Percentiles rank a stretch among this genome's conserved stretches.
These are phyloP conservation scores for Cynopterus sphinx DNA, from an alignment of 2,797 vertebrate genomes.

Conservation along the genomic window DNA sequence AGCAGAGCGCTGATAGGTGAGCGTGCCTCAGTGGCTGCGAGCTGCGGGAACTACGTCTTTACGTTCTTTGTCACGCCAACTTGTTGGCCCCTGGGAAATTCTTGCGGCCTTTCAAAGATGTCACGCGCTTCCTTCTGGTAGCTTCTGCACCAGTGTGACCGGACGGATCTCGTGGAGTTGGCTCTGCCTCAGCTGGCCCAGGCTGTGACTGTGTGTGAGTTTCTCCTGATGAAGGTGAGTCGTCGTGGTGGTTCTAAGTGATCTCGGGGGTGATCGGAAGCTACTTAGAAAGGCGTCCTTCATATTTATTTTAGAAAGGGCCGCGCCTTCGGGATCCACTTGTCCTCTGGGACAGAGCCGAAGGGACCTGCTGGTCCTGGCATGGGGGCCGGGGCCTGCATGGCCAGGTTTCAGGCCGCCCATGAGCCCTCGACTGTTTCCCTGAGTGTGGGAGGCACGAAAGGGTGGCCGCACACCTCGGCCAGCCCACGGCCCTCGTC, in stretches of 20 bases:
- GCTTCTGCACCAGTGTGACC: slow-evolving; percentile 91
- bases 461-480: accelerated
- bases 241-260: neutral
- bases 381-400: neutral
- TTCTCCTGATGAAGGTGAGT: slow-evolving; percentile 94
- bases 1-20: accelerated
- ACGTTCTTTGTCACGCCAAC: neutral
- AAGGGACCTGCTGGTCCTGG: neutral
- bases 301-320: neutral
- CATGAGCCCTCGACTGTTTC: neutral
- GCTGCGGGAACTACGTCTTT: neutral
- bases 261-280: neutral
- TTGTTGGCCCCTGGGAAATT: neutral
- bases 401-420: neutral
- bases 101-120: neutral
- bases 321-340: neutral
- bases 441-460: neutral
- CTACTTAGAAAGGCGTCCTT: neutral
- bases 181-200: slow-evolving; percentile 92
- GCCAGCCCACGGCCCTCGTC: neutral
- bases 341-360: neutral
- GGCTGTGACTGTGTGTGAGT: slow-evolving; percentile 93
- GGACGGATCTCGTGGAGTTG: slow-evolving; percentile 92
- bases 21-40: neutral
- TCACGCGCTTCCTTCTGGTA: slow-evolving; percentile 70